These are phyloP conservation scores for Urocolius indicus DNA, from an alignment of 2,113 vertebrate genomes.

Conservation along the genomic window DNA sequence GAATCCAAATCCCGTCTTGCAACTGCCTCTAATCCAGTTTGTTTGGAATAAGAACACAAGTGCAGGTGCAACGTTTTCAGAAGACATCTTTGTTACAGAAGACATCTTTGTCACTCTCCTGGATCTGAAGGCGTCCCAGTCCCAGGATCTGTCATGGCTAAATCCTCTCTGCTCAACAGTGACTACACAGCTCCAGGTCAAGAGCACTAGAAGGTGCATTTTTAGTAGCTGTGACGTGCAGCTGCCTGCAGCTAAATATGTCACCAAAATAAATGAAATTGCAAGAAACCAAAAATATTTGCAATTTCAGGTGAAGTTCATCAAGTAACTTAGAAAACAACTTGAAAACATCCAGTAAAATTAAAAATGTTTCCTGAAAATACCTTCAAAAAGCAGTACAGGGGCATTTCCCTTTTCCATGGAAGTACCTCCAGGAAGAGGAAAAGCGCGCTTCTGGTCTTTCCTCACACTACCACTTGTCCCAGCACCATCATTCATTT, in stretches of 20 bases:
- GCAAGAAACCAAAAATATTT: not conserved
- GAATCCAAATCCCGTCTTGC: not conserved
- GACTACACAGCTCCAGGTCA: not conserved
- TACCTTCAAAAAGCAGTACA: not conserved
- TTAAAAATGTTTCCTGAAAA: not conserved
- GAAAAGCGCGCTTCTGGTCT: not conserved
- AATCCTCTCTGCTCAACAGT: not conserved
- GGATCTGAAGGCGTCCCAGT: not conserved
- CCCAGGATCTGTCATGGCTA: not conserved
- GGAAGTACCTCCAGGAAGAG: not conserved
- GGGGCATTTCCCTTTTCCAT: not conserved
- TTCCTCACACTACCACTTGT: not conserved
- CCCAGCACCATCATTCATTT: not conserved
- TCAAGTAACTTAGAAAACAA: not conserved
- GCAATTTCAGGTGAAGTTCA: not conserved
- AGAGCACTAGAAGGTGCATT: not conserved
- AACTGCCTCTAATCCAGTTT: not conserved
- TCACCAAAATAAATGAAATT: not conserved
- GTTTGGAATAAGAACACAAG: not conserved
- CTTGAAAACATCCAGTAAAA: not conserved
- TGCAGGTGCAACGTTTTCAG: not conserved
- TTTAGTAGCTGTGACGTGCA: not conserved
- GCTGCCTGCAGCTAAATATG: not conserved
- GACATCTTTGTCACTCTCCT: not conserved
- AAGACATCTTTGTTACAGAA: too few relatives aligned